Evolutionary conservation across 2,113 vertebrate genomes (phyloP).

Genomic region (Zapornia atra): DNA sequence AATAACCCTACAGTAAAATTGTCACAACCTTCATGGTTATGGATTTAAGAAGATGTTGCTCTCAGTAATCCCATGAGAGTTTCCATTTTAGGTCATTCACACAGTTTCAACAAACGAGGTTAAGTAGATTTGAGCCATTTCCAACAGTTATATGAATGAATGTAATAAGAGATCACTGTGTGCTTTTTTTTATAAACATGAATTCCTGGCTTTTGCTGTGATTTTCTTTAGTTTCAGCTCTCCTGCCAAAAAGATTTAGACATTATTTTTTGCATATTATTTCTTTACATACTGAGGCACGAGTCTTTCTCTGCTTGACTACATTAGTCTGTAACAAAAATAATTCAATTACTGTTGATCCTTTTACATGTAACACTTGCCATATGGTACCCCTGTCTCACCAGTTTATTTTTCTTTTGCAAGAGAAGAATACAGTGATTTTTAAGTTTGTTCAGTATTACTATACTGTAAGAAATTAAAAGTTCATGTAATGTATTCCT

Average conservation of each 20-base stretch:
- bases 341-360: background rate
- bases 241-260: constrained; percentile 17
- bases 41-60: background rate
- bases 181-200: constrained; percentile 22
- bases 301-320: background rate
- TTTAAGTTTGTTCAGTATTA: background rate
- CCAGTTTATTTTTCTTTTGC: background rate
- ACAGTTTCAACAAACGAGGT: background rate
- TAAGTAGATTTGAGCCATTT: background rate
- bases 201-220: constrained; percentile 32
- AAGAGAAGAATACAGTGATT: background rate
- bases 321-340: constrained; percentile 40
- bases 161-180: background rate
- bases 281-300: background rate
- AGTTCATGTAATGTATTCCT: background rate
- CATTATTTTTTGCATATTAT: background rate
- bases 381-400: background rate
- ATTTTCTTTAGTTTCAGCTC: constrained; percentile 15
- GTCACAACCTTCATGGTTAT: background rate
- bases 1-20: background rate
- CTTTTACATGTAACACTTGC: constrained; percentile 16
- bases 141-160: constrained; percentile 36
- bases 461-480: background rate
- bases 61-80: background rate
- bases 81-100: background rate